These are phyloP conservation scores for Halcyon malimbica DNA, from an alignment of 2,113 vertebrate genomes.

Conservation along the genomic window DNA sequence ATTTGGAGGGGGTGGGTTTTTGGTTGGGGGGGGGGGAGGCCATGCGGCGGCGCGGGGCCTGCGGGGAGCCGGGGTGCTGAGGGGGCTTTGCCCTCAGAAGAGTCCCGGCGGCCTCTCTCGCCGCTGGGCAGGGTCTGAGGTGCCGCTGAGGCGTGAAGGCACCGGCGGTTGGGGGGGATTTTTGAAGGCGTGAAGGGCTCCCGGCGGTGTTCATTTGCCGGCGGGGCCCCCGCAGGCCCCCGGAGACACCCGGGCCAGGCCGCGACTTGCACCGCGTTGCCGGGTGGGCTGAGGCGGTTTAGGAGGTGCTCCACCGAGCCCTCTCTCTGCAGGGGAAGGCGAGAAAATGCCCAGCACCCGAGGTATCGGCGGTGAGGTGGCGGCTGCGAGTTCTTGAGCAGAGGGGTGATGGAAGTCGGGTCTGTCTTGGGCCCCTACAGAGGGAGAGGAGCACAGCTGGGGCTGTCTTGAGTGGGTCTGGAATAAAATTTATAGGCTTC, in stretches of 20 bases:
- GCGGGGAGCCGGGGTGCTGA: neutral
- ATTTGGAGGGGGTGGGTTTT: neutral
- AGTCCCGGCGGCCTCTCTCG: no score
- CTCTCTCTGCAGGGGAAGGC: neutral
- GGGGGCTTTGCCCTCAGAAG: neutral
- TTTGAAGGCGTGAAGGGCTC: neutral
- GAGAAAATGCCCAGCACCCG: neutral
- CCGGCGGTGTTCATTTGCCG: fast-evolving
- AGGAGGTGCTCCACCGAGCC: neutral
- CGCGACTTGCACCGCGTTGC: neutral
- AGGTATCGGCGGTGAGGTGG: neutral
- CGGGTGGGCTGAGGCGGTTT: neutral
- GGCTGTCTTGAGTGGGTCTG: neutral
- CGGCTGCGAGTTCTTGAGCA: neutral
- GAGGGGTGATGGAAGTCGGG: neutral
- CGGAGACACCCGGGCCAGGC: no score
- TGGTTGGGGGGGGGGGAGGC: neutral
- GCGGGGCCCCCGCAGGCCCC: neutral
- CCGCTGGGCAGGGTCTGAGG: neutral
- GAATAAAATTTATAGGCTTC: neutral
- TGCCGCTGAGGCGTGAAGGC: neutral
- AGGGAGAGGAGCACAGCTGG: neutral
- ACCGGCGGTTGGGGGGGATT: neutral
- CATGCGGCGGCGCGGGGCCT: neutral
- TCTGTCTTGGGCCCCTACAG: neutral